Base-by-base conservation (phyloP, 2,888 invertebrate genomes). In the Tortricodes alternella region DNA sequence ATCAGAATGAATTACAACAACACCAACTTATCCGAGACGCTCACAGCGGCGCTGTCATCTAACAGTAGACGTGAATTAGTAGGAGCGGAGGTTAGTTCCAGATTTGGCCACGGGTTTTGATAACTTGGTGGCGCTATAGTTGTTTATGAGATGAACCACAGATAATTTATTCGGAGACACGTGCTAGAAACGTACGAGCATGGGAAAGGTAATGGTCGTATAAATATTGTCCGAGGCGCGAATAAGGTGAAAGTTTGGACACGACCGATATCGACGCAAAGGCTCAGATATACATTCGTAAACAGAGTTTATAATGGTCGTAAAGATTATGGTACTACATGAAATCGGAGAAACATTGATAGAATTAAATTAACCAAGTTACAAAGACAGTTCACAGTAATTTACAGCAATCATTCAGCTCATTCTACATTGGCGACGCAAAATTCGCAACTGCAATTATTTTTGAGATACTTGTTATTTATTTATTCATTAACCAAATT, bases 161-260 rank as follows among this genome's bases (percentile, higher is more conserved):
- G 24, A 62, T 74, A 72, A 78, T 74, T 66, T 72, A 79, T 76
- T 73, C 73, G 63, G 50, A 66, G 69, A 68, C 74, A 76, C 71
- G 74, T 69, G 69, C 68, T 66, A 64, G 51, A 69, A 68, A 71
- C 67, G 67, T 65, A 70, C 60, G 63, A 66, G 64, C 71, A 73
- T 68, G 68, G 66, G 67, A 74, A 72, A 72, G 62, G 67, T 71
- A 71, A 68, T 67, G 68, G 63, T 66, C 66, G 62, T 65, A 66
- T 67, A 69, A 67, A 71, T 66, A 69, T 61, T 55, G 64, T 63
- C 48, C 55, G 59, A 66, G 68, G 65, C 63, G 70, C 63, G 58
- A 69, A 66, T 62, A 71, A 46, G 48, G 62, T 46, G 76, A 78
- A 76, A 78, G 76, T 71, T 63, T 58, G 53, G 23, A 53, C 46